These are phyloP conservation scores for Lasioglossum morio DNA, from an alignment of 2,888 invertebrate species.

Conservation along the genomic window DNA sequence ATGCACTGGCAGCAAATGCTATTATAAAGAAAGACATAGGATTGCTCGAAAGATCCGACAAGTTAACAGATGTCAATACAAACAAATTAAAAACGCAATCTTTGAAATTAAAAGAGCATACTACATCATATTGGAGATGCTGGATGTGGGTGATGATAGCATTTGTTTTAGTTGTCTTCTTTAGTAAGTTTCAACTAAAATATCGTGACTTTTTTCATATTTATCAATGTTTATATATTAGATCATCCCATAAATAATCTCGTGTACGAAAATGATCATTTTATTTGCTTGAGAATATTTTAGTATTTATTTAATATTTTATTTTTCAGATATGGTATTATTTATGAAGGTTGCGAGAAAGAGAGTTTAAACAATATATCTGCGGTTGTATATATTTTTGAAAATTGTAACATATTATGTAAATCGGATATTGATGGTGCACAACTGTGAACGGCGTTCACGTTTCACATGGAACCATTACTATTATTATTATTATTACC, in stretches of 20 bases:
- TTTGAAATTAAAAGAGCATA: constrained; percentile 93
- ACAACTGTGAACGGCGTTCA: constrained; percentile 48
- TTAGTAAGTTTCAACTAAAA: constrained; percentile 88
- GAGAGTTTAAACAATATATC: constrained; percentile 78
- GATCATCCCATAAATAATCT: neutral
- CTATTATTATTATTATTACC: constrained; percentile 43
- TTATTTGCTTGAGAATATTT: neutral
- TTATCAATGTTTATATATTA: neutral
- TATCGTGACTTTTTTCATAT: neutral
- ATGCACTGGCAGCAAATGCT: constrained; percentile 94
- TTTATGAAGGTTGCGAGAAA: constrained; percentile 97
- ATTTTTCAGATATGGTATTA: constrained; percentile 92
- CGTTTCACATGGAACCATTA: constrained; percentile 53
- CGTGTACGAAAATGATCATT: neutral
- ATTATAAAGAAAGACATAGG: constrained; percentile 94
- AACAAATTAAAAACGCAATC: constrained; percentile 92
- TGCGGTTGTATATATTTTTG: neutral
- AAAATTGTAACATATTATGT: neutral
- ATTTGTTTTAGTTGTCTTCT: constrained; percentile 93
- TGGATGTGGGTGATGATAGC: constrained; percentile 97
- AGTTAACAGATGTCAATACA: constrained; percentile 92
- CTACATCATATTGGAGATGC: constrained; percentile 95
- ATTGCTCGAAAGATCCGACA: constrained; percentile 89
- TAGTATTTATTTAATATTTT: constrained; percentile 38
- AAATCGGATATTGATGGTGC: constrained; percentile 17